Evolutionary conservation across 2,113 vertebrate species (phyloP).

Genomic region (Labrus mixtus): DNA sequence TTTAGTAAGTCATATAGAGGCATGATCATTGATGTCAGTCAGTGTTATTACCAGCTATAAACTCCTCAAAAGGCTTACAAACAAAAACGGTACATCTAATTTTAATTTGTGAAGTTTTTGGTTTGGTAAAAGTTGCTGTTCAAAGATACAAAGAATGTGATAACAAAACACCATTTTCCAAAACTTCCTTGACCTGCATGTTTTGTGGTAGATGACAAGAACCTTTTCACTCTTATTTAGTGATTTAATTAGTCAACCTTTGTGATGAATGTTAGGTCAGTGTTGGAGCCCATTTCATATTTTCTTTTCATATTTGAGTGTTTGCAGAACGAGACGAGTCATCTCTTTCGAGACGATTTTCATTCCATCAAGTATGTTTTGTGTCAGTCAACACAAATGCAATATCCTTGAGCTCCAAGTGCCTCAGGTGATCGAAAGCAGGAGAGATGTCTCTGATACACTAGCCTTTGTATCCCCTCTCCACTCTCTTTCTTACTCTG

Average conservation of each 20-base stretch:
- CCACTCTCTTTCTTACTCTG: constrained; percentile 35
- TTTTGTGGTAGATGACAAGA: constrained; percentile 6
- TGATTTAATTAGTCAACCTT: constrained; percentile 56
- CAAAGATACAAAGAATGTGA: neutral
- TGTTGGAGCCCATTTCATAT: constrained; percentile 35
- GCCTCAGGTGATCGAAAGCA: constrained; percentile 56
- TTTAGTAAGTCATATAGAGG: no score
- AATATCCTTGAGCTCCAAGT: constrained; percentile 69
- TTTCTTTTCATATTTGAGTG: constrained; percentile 36
- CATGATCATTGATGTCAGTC: no score
- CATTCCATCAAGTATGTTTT: constrained; percentile 35
- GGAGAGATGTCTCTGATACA: constrained; percentile 52
- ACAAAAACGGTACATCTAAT: no score
- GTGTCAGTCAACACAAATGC: constrained; percentile 46
- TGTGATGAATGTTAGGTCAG: constrained; percentile 12
- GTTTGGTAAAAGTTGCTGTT: neutral
- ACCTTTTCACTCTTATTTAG: constrained; percentile 39
- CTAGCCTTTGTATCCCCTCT: constrained; percentile 51
- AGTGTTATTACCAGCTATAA: no score
- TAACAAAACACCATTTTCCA: neutral
- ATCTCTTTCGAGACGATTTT: constrained; percentile 45
- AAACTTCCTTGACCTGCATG: constrained; percentile 9
- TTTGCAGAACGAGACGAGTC: constrained; percentile 45
- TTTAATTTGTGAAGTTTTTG: neutral
- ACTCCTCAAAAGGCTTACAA: no score